Percentiles rank a stretch among this genome's conserved stretches.
Evolutionary conservation across 2,797 vertebrate species (phyloP).

Genomic region (Sebastes hubbsi): DNA sequence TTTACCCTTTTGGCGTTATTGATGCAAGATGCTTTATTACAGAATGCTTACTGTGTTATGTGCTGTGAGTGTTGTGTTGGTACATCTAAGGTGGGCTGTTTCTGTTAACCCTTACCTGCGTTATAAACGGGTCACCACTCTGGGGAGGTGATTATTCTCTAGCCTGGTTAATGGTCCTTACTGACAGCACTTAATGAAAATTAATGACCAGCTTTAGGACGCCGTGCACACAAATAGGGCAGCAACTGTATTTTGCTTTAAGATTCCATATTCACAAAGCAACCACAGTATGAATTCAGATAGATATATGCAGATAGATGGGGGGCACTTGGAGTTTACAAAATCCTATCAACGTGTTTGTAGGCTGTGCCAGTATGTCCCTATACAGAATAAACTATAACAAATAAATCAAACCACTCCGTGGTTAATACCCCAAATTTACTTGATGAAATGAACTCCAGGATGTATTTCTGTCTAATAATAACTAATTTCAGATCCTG

Average conservation of each 20-base stretch:
- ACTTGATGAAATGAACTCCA: slow-evolving; percentile 56
- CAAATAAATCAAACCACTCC: slow-evolving; percentile 44
- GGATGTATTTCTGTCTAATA: slow-evolving; percentile 54
- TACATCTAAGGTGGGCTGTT: slow-evolving; percentile 76
- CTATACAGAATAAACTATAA: slow-evolving; percentile 11
- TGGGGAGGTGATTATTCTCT: slow-evolving; percentile 74
- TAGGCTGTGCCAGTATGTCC: not conserved
- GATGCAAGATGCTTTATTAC: slow-evolving; percentile 40
- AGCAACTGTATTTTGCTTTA: slow-evolving; percentile 48
- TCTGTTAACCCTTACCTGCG: slow-evolving; percentile 78
- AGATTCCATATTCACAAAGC: slow-evolving; percentile 16
- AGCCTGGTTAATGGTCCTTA: slow-evolving; percentile 78
- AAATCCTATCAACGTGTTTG: slow-evolving; percentile 10
- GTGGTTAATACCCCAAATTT: slow-evolving; percentile 42
- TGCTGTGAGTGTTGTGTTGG: slow-evolving; percentile 45
- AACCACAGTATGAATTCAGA: slow-evolving; percentile 8
- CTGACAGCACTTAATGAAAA: slow-evolving; percentile 80
- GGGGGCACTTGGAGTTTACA: not conserved
- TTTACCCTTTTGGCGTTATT: not conserved
- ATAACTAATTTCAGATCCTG: slow-evolving; percentile 48
- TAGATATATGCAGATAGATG: not conserved
- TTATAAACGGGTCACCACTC: slow-evolving; percentile 71
- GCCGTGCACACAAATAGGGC: slow-evolving; percentile 50
- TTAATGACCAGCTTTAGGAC: slow-evolving; percentile 62
- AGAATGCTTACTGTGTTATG: slow-evolving; percentile 29